Evolutionary conservation across 1,140 invertebrate species (phyloP).

Genomic region (Homalodisca vitripennis): DNA sequence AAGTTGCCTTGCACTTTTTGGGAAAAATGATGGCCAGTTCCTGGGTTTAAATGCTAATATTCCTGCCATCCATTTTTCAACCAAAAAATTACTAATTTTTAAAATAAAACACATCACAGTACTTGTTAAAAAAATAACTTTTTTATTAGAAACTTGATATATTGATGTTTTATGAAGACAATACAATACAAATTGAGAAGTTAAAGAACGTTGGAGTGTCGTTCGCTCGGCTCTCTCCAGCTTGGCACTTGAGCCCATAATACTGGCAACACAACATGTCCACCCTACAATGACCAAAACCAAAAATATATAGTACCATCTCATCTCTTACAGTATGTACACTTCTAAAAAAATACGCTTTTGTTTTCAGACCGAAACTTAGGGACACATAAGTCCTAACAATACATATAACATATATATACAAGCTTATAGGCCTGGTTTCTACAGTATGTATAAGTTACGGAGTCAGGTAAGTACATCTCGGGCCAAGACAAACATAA

Average conservation of each 20-base stretch:
- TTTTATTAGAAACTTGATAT: conserved; percentile 32
- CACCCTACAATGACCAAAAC: conserved; percentile 18
- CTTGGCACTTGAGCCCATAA: conserved; percentile 11
- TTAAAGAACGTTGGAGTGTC: not conserved
- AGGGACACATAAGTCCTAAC: conserved; percentile 10
- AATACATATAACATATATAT: conserved; percentile 26
- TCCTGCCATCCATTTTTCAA: too few species aligned
- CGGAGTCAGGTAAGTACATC: conserved; percentile 13
- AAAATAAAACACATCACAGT: too few species aligned
- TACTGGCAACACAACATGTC: not conserved
- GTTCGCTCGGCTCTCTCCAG: not conserved
- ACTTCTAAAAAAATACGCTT: conserved; percentile 30
- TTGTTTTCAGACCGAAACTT: conserved; percentile 25
- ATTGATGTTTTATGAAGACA: conserved; percentile 28
- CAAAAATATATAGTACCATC: conserved; percentile 22
- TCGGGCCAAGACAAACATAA: not conserved
- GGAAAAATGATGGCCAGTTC: too few species aligned
- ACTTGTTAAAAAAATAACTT: conserved; percentile 32
- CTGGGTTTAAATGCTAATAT: too few species aligned
- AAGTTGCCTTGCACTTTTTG: too few species aligned
- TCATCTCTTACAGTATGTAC: conserved; percentile 14
- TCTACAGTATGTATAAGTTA: conserved; percentile 27
- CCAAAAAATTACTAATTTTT: too few species aligned
- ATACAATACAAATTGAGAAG: conserved; percentile 30
- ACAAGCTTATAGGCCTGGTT: conserved; percentile 19